Evolutionary conservation across 2,797 vertebrate genomes (phyloP), one percentile per base, ranked within the genome.

Genomic region (Chelon auratus): DNA sequence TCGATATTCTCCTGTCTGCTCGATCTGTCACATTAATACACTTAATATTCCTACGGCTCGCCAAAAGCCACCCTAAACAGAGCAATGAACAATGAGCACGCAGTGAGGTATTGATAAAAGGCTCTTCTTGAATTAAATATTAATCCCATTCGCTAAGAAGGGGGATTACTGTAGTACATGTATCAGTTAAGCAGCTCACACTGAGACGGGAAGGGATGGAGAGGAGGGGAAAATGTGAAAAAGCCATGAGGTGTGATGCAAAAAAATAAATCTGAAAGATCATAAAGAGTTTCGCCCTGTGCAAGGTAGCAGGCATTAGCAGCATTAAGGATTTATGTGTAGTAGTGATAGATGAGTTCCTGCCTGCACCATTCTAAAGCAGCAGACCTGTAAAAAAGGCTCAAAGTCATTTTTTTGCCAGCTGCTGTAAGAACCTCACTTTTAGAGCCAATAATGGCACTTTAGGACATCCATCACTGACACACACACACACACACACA

Each of bases 91-190:
- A 71, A 75, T 54, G 75, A 77, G 54, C 14, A 26, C 78, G 69
- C 10, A 11, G 72, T 0, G 42, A 75, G 56, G 71, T 80, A 86
- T 81, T 58, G 82, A 90, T 86, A 81, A 90, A 86, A 84, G 78
- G 77, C 86, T 91, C 71, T 63, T 72, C 68, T 82, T 82, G 80
- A 88, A 88, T 90, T 88, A 83, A 89, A 85, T 78, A 81, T 86
- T 84, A 89, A 91, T 90, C 88, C 88, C 59, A 45, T 82, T 87
- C 5, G n/a, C 83, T 84, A 77, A 89, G 64, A 87, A 74, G 77
- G 68, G 30, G 82, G 83, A 88, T 91, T 90, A 91, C 70, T 87
- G 80, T 60, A 58, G 62, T 75, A 82, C 87, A 79, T 78, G 75
- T 83, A 88, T 89, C 86, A 89, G 84, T 87, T 87, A 88, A 84